Conservation (phyloP, 2,888 invertebrate genomes). For the Drosophila mimetica region DNA sequence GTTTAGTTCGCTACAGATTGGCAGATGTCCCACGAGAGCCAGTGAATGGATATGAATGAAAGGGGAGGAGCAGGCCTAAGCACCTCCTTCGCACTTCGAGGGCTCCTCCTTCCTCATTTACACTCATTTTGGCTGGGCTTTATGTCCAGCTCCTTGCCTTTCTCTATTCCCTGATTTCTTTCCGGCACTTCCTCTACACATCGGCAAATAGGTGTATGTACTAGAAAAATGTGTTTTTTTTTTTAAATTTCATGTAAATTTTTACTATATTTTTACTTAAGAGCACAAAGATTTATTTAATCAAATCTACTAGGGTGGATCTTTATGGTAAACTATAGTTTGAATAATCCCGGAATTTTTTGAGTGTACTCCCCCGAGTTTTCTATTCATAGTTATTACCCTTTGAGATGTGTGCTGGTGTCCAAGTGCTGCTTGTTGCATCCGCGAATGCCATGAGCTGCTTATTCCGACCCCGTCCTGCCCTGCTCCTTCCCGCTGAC, state of each 20-base stretch:
- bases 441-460: constrained; percentile 25
- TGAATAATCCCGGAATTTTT: neutral
- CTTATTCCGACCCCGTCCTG: neutral
- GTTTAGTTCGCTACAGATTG: constrained; percentile 49
- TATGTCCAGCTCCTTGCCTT: constrained; percentile 36
- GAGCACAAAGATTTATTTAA: too few species aligned
- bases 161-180: constrained; percentile 14
- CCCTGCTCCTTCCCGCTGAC: neutral
- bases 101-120: constrained; percentile 43
- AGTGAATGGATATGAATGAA: constrained; percentile 4
- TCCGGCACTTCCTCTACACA: neutral
- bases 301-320: too few species aligned
- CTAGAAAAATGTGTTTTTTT: neutral
- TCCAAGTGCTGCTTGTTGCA: constrained; percentile 64
- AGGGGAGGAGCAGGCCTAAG: constrained; percentile 20
- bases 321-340: too few species aligned
- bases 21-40: constrained; percentile 44
- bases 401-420: constrained; percentile 57
- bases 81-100: constrained; percentile 34
- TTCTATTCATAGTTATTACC: constrained; percentile 53
- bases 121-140: constrained; percentile 36
- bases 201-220: neutral
- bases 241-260: neutral
- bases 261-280: neutral
- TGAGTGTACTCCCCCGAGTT: neutral